phyloP scores from a whole-genome alignment of 1,140 invertebrate genomes.

The Trichomalopsis sarcophagae region DNA sequence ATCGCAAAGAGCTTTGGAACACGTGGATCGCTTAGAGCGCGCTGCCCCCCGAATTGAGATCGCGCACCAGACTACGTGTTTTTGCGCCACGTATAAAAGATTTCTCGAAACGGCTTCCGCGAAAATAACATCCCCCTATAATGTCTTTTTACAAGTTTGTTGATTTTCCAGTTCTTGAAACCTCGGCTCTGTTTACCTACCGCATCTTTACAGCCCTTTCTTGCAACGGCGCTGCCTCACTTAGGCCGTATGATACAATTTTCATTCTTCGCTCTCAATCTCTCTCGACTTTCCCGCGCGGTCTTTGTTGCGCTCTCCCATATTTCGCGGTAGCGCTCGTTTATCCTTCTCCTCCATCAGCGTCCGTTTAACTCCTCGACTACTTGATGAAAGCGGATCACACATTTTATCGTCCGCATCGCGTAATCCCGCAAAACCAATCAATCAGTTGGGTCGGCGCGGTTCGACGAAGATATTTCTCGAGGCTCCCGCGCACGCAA shows the following conservation, averaged over 20 bases:
- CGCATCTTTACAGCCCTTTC: neutral
- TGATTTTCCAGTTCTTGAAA: neutral
- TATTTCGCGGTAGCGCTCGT: neutral
- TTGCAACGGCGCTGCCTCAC: neutral
- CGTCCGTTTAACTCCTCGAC: constrained; percentile 1
- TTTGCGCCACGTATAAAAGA: neutral
- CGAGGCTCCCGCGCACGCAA: constrained; percentile 16
- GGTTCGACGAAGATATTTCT: constrained; percentile 27
- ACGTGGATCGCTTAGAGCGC: neutral
- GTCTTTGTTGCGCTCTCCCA: neutral
- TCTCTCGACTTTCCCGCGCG: neutral
- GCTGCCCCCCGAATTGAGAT: neutral
- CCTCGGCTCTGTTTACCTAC: neutral
- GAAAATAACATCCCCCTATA: neutral
- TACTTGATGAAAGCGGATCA: neutral
- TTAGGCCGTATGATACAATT: neutral
- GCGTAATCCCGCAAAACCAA: constrained; percentile 30
- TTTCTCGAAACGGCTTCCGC: neutral
- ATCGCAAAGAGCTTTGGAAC: constrained; percentile 43
- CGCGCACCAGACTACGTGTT: neutral
- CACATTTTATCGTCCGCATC: neutral
- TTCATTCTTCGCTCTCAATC: neutral
- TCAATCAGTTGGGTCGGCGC: constrained; percentile 34
- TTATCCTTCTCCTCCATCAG: constrained; percentile 6
- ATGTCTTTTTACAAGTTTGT: neutral